Evolutionary conservation across 2,113 vertebrate genomes (phyloP), one percentile per base, ranked within the genome.

Genomic region (Eulemur macaco): DNA sequence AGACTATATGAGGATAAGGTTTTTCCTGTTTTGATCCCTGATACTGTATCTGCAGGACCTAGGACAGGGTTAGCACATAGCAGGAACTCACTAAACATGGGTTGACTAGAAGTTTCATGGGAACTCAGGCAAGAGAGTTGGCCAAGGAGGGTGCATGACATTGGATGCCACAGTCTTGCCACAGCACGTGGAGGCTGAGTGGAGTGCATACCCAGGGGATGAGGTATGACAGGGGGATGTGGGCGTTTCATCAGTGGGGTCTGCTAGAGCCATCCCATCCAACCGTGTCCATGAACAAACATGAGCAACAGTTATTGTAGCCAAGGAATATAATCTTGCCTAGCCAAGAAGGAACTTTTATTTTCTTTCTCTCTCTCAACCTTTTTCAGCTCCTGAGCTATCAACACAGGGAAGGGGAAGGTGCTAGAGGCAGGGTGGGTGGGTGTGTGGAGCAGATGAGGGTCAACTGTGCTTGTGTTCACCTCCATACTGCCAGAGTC

Each of bases 351-450:
- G 25, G 68, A 71, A 60, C 23, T 6, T 90, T 81, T 27, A 34
- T n/a, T 80, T 90, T 74, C 17, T 27, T 18, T 90, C 42, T 81
- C 88, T 89, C 21, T 85, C 37, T 60, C n/a, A 88, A 34, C 37
- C 4, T 85, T 80, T 7, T 6, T 27, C n/a, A 86, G 42, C 13
- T 94, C 25, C 6, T 64, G 21, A 92, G 20, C 45, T 27, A 23
- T 80, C 5, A 80, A 37, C 21, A 77, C 15, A 86, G n/a, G 11
- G 18, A 71, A 64, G 56, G 10, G 29, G 10, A 58, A 83, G 17
- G 27, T 29, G 2, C 1, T 58, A 9, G 8, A 50, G 37, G 2
- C 0, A 50, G 10, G 7, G 29, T 82, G 4, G 6, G 27, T 63
- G 11, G 60, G 31, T 74, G 31, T 5, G 8, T 78, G 15, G 50